phyloP scores from a whole-genome alignment of 1,140 invertebrate species.

The Drosophila neocordata region DNA sequence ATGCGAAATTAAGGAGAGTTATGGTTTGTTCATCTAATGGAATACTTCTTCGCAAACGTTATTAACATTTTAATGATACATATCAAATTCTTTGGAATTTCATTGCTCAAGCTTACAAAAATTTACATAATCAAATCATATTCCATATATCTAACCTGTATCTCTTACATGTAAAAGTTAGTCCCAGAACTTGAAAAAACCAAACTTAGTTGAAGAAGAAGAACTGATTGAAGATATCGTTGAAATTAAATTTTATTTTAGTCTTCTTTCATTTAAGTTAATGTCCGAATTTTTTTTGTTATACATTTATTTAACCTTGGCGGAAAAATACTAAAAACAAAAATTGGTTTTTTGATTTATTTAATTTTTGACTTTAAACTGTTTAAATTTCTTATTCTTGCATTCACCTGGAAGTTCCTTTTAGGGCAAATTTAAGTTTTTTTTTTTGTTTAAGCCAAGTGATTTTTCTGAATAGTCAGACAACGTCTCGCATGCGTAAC shows the following conservation, averaged over 20 bases:
- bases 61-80: conserved; percentile 6
- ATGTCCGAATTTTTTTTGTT: no score
- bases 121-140: neutral
- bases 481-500: neutral
- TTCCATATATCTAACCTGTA: neutral
- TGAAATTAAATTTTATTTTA: no score
- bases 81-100: conserved; percentile 8
- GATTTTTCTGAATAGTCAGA: neutral
- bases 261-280: no score
- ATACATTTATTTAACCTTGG: no score
- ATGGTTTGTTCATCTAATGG: conserved; percentile 1
- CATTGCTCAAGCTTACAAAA: conserved; percentile 1
- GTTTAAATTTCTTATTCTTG: conserved; percentile 4
- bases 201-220: no score
- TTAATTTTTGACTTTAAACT: neutral
- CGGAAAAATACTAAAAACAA: no score
- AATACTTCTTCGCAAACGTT: neutral
- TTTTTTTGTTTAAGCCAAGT: neutral
- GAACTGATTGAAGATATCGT: no score
- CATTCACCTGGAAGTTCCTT: conserved; percentile 1
- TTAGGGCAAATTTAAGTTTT: neutral
- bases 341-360: neutral
- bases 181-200: no score
- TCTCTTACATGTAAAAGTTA: neutral
- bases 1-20: conserved; percentile 9